Percentiles rank a stretch among this genome's conserved stretches.
These are phyloP conservation scores for Drosophila rellima DNA, from an alignment of 2,888 invertebrate species.

Conservation along the genomic window DNA sequence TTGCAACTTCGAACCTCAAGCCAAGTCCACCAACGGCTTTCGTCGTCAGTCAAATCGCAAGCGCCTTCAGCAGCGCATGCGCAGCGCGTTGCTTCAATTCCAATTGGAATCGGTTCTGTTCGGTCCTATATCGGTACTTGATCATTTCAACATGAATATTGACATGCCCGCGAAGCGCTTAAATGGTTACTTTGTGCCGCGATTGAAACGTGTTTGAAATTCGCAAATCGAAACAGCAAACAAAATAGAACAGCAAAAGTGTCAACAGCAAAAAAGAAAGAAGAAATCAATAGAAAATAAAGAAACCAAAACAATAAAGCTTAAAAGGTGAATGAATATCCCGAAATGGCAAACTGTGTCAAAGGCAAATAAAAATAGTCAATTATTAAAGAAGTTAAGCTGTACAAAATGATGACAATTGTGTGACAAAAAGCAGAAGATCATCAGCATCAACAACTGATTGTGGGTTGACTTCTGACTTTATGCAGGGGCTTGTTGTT, in stretches of 20 bases:
- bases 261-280: conserved; percentile 33
- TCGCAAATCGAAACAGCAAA: conserved; percentile 44
- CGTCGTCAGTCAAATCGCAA: conserved; percentile 58
- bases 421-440: conserved; percentile 8
- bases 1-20: conserved; percentile 6
- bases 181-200: conserved; percentile 58
- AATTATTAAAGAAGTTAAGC: conserved; percentile 13
- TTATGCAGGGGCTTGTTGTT: conserved; percentile 51
- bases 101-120: conserved; percentile 4
- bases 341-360: conserved; percentile 65
- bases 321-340: conserved; percentile 69
- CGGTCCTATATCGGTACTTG: neutral
- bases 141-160: conserved; percentile 1
- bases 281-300: conserved; percentile 17
- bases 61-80: conserved; percentile 62
- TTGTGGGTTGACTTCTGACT: conserved; percentile 32
- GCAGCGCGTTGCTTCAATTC: conserved; percentile 35
- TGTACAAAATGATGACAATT: neutral
- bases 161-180: conserved; percentile 51
- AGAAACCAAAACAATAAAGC: conserved; percentile 27
- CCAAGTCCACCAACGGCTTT: conserved; percentile 13
- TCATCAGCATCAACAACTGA: conserved; percentile 7
- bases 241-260: conserved; percentile 39
- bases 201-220: conserved; percentile 70
- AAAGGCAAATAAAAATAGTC: conserved; percentile 58